These are phyloP conservation scores for Mugil cephalus DNA, from an alignment of 2,113 vertebrate species.

Conservation along the genomic window DNA sequence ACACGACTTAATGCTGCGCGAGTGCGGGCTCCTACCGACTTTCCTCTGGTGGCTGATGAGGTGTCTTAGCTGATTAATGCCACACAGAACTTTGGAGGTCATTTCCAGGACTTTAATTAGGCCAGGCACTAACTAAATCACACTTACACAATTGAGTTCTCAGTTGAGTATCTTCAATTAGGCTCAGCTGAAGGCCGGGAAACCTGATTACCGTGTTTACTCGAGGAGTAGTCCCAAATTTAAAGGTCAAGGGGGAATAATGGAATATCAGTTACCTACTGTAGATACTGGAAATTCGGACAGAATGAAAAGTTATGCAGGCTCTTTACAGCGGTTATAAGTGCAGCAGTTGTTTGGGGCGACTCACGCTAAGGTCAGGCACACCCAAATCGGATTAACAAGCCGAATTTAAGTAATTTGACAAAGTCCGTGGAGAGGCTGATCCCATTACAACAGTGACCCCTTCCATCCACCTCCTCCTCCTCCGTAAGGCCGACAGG, in stretches of 20 bases:
- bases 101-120: slow-evolving; percentile 80
- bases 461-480: slow-evolving; percentile 34
- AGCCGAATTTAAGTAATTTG: slow-evolving; percentile 57
- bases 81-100: slow-evolving; percentile 75
- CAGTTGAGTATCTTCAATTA: slow-evolving; percentile 74
- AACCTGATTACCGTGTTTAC: slow-evolving; percentile 77
- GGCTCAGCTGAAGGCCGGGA: slow-evolving; percentile 55
- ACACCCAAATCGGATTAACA: slow-evolving; percentile 75
- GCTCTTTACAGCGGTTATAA: slow-evolving; percentile 35
- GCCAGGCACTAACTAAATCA: slow-evolving; percentile 76
- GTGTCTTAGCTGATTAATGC: slow-evolving; percentile 75
- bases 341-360: slow-evolving; percentile 51
- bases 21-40: slow-evolving; percentile 39
- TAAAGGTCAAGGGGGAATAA: slow-evolving; percentile 65
- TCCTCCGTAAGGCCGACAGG: slow-evolving; percentile 56
- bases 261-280: slow-evolving; percentile 53
- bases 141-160: slow-evolving; percentile 74
- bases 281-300: slow-evolving; percentile 40
- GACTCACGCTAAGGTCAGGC: slow-evolving; percentile 62
- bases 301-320: slow-evolving; percentile 68
- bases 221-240: slow-evolving; percentile 45
- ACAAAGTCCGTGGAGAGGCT: slow-evolving; percentile 50
- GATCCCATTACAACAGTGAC: slow-evolving; percentile 70
- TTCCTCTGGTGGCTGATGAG: slow-evolving; percentile 73
- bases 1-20: slow-evolving; percentile 43